phyloP scores from a whole-genome alignment of 2,113 vertebrate species.

The Pavo muticus region DNA sequence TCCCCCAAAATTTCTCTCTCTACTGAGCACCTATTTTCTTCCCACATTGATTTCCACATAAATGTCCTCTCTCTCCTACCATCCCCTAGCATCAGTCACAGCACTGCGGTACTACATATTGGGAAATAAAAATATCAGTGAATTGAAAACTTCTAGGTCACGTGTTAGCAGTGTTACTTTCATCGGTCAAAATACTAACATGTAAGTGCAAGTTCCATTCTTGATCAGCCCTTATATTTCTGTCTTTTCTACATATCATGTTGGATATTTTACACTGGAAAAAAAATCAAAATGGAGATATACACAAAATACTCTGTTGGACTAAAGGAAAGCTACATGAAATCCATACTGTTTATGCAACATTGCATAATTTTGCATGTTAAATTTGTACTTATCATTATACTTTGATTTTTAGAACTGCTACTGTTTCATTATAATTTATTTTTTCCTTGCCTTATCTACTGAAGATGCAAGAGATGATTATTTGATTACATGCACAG shows the following conservation, averaged over 20 bases:
- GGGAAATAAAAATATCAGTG: not conserved
- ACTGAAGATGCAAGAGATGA: conserved; percentile 27
- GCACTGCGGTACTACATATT: not conserved
- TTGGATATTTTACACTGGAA: not conserved
- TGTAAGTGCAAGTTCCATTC: not conserved
- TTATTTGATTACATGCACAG: conserved; percentile 34
- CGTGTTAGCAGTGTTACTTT: not conserved
- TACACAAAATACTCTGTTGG: not conserved
- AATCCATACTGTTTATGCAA: not conserved
- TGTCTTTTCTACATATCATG: not conserved
- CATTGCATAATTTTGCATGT: conserved; percentile 8
- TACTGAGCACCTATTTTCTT: not conserved
- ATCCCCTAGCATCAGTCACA: not conserved
- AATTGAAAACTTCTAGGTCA: not conserved
- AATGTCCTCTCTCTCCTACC: not conserved
- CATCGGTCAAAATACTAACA: not conserved
- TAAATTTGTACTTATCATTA: conserved; percentile 35
- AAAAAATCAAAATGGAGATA: not conserved
- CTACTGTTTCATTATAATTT: not conserved
- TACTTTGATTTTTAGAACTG: conserved; percentile 33
- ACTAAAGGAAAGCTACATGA: not conserved
- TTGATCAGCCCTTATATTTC: not conserved
- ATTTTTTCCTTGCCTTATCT: conserved; percentile 42
- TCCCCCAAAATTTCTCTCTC: not conserved
- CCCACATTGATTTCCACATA: not conserved